A percentile compares a stretch with the other conserved stretches of the same genome.
phyloP scores from a whole-genome alignment of 2,113 vertebrate genomes.

The Mola mola region DNA sequence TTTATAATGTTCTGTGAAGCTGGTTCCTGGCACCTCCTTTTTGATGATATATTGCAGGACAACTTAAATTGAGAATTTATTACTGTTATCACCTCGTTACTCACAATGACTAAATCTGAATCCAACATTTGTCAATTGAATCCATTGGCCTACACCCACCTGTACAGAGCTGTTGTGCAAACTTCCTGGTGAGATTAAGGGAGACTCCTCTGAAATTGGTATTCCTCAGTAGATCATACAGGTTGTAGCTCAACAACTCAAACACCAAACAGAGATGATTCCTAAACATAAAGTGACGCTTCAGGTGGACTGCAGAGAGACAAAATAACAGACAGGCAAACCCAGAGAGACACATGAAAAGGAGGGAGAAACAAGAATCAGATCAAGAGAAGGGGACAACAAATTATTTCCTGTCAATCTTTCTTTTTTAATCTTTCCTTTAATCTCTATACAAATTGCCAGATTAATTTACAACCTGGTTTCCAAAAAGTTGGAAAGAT shows the following conservation, averaged over 20 bases:
- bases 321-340: slow-evolving; percentile 10
- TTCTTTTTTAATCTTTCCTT: too few relatives aligned
- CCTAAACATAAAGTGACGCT: slow-evolving; percentile 98
- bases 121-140: too few relatives aligned
- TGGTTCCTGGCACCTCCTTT: too few relatives aligned
- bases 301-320: slow-evolving; percentile 87
- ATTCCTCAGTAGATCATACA: slow-evolving; percentile 94
- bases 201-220: slow-evolving; percentile 96
- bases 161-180: slow-evolving; percentile 96
- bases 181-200: slow-evolving; percentile 93
- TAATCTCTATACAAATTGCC: too few relatives aligned
- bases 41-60: too few relatives aligned
- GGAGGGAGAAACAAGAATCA: neutral
- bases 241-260: slow-evolving; percentile 95
- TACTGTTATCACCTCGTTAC: too few relatives aligned
- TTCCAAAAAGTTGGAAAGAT: too few relatives aligned
- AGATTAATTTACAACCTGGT: too few relatives aligned
- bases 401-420: slow-evolving; percentile 1
- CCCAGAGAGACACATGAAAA: neutral
- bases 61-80: too few relatives aligned
- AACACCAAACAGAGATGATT: slow-evolving; percentile 98
- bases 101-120: too few relatives aligned
- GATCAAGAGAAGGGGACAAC: neutral
- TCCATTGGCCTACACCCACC: slow-evolving; percentile 40
- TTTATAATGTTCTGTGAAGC: too few relatives aligned